These are phyloP conservation scores for Monomorium pharaonis DNA, from an alignment of 1,140 invertebrate genomes.

Conservation along the genomic window DNA sequence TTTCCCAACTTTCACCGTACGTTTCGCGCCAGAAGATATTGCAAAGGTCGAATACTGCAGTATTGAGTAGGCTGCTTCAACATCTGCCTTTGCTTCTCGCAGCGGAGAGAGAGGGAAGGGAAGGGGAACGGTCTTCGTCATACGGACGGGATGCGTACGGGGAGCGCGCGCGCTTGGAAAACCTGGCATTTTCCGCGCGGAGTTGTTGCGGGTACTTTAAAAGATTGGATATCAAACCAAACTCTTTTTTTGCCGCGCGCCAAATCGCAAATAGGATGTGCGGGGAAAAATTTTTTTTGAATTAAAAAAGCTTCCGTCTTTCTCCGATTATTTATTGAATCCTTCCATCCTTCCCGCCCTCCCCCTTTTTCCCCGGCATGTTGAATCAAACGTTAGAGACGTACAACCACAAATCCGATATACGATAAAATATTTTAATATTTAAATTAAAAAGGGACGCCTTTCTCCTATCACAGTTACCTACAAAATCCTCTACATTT, in stretches of 20 bases:
- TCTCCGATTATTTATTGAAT: neutral
- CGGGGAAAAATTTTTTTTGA: neutral
- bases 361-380: no score
- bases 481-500: neutral
- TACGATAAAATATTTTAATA: neutral
- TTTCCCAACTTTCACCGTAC: constrained; percentile 40
- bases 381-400: no score
- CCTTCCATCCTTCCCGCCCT: no score
- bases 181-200: neutral
- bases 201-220: neutral
- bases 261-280: neutral
- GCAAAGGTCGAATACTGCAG: constrained; percentile 15
- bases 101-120: no score
- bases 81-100: constrained; percentile 1
- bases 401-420: neutral
- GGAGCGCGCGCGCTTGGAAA: no score
- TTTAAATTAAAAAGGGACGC: neutral
- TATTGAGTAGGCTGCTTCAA: constrained; percentile 11
- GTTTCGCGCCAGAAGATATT: constrained; percentile 26
- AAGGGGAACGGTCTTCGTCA: neutral
- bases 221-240: constrained; percentile 29
- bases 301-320: neutral
- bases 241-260: neutral
- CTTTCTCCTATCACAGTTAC: neutral
- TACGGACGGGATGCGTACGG: neutral